phyloP scores from a whole-genome alignment of 2,888 invertebrate genomes.

The Drosophila cognata region DNA sequence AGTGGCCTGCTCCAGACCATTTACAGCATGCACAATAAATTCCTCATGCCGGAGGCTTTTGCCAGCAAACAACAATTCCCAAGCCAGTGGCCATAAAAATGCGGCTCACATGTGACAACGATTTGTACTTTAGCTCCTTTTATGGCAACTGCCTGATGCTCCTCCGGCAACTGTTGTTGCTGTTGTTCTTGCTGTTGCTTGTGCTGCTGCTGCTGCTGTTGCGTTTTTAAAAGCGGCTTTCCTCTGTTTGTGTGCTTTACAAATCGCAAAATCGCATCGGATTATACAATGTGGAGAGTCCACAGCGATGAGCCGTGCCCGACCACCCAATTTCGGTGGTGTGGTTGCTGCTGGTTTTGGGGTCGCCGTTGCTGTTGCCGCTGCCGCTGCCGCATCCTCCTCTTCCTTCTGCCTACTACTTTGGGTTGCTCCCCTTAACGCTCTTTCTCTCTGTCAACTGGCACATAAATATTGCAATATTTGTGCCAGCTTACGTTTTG shows the following conservation, averaged over 20 bases:
- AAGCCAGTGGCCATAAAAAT: constrained; percentile 84
- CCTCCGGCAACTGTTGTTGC: constrained; percentile 10
- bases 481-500: constrained; percentile 24
- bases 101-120: constrained; percentile 85
- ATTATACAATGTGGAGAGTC: constrained; percentile 61
- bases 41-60: constrained; percentile 64
- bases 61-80: constrained; percentile 73
- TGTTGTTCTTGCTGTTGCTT: constrained; percentile 1
- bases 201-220: constrained; percentile 28
- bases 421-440: background rate
- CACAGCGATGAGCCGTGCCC: background rate
- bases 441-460: background rate
- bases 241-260: constrained; percentile 46
- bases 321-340: constrained; percentile 40
- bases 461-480: constrained; percentile 33
- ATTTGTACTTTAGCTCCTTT: constrained; percentile 85
- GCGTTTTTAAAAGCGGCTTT: constrained; percentile 47
- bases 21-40: constrained; percentile 75
- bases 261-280: constrained; percentile 77
- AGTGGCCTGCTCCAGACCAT: constrained; percentile 64
- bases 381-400: background rate
- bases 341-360: constrained; percentile 19
- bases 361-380: constrained; percentile 23
- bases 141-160: constrained; percentile 69
- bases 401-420: background rate